A percentile compares a stretch with the other conserved stretches of the same genome.
Evolutionary conservation across 2,113 vertebrate genomes (phyloP).

Genomic region (Spheniscus mendiculus): DNA sequence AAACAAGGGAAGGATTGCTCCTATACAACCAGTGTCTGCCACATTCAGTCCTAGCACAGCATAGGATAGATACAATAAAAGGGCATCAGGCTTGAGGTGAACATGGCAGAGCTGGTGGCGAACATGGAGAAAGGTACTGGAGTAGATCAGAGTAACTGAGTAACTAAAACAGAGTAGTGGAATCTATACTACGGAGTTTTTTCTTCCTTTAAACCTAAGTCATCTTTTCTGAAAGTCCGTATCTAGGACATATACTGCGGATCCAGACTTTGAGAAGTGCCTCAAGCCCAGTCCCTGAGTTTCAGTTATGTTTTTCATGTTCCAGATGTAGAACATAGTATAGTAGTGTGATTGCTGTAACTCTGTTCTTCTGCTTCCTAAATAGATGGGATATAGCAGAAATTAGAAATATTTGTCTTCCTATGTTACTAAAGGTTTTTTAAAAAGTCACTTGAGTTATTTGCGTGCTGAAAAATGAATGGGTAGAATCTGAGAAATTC

Average conservation of each 20-base stretch:
- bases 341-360: neutral
- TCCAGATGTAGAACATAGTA: neutral
- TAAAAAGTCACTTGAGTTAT: neutral
- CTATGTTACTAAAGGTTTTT: neutral
- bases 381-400: neutral
- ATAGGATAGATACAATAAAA: neutral
- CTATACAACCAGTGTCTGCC: neutral
- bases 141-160: neutral
- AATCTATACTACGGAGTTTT: fast-evolving
- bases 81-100: neutral
- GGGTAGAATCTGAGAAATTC: neutral
- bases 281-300: neutral
- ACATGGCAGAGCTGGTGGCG: neutral
- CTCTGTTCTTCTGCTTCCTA: neutral
- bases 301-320: neutral
- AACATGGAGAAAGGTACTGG: neutral
- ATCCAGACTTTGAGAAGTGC: neutral
- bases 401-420: neutral
- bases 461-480: neutral
- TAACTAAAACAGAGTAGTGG: fast-evolving
- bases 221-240: neutral
- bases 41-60: neutral
- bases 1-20: neutral
- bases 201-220: neutral
- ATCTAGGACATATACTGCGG: neutral